phyloP scores from a whole-genome alignment of 1,140 invertebrate species.

The Euura saliciscinereae region DNA sequence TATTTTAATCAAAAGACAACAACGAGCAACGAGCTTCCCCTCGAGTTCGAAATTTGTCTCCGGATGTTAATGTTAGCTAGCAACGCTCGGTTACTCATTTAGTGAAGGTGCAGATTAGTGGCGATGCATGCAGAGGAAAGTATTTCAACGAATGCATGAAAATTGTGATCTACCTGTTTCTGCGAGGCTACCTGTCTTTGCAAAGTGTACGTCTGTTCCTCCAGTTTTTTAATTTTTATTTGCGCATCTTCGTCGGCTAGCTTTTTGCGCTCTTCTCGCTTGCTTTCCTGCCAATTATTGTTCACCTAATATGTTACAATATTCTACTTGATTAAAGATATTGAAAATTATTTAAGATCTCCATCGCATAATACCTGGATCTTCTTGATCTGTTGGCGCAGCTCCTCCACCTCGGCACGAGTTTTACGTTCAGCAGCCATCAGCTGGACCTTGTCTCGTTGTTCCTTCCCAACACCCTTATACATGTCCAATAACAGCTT shows the following conservation, averaged over 20 bases:
- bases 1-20: not conserved
- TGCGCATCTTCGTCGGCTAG: slow-evolving; percentile 94
- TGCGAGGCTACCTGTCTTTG: slow-evolving; percentile 85
- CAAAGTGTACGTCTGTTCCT: slow-evolving; percentile 86
- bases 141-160: slow-evolving; percentile 27
- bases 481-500: slow-evolving; percentile 96
- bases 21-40: too few species aligned
- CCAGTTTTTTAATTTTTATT: slow-evolving; percentile 92
- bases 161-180: slow-evolving; percentile 74
- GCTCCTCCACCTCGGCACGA: slow-evolving; percentile 86
- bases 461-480: slow-evolving; percentile 95
- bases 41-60: too few species aligned
- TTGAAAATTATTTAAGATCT: slow-evolving; percentile 1
- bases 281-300: slow-evolving; percentile 74
- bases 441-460: slow-evolving; percentile 93
- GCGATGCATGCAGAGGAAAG: slow-evolving; percentile 30
- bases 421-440: slow-evolving; percentile 95
- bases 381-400: slow-evolving; percentile 83
- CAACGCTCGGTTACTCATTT: not conserved
- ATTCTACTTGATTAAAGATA: not conserved
- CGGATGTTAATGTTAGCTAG: not conserved
- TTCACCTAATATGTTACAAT: slow-evolving; percentile 8
- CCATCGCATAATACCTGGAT: slow-evolving; percentile 66
- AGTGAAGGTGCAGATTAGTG: slow-evolving; percentile 20
- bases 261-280: slow-evolving; percentile 90